Conservation (phyloP, 2,888 invertebrate species). For the Cryptocheilus praepositus region DNA sequence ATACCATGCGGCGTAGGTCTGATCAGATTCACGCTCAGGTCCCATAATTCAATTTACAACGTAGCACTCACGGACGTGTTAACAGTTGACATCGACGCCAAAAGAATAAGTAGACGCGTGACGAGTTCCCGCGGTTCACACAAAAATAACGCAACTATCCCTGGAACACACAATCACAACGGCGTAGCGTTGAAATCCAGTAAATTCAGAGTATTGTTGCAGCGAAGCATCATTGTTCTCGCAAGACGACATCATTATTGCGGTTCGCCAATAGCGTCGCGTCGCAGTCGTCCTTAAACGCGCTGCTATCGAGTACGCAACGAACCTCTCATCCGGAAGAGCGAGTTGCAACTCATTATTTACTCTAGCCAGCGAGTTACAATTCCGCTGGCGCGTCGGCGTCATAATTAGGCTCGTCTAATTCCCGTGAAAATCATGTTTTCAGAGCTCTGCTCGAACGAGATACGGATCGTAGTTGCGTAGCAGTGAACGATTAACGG, state of each 20-base stretch:
- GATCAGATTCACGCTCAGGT: too few species aligned
- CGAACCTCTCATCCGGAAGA: conserved; percentile 44
- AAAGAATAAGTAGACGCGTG: too few species aligned
- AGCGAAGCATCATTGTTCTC: too few species aligned
- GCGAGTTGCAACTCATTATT: conserved; percentile 39
- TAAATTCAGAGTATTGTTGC: too few species aligned
- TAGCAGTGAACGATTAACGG: conserved; percentile 65
- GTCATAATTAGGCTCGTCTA: conserved; percentile 61
- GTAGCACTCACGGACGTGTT: too few species aligned
- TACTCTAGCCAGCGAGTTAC: conserved; percentile 40
- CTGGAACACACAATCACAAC: too few species aligned
- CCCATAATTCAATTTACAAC: too few species aligned
- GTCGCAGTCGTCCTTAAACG: background rate
- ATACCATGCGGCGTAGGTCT: too few species aligned
- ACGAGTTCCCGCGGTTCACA: too few species aligned
- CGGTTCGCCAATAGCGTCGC: conserved; percentile 3
- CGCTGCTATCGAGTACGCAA: conserved; percentile 42
- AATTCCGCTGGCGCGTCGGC: conserved; percentile 40
- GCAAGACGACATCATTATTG: conserved; percentile 2
- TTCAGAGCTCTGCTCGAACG: conserved; percentile 54
- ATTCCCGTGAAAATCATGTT: conserved; percentile 57
- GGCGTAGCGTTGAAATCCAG: too few species aligned
- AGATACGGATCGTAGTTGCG: conserved; percentile 62
- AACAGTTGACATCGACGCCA: too few species aligned
- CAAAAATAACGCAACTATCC: too few species aligned